phyloP scores from a whole-genome alignment of 1,140 invertebrate genomes.

The Solenopsis invicta region DNA sequence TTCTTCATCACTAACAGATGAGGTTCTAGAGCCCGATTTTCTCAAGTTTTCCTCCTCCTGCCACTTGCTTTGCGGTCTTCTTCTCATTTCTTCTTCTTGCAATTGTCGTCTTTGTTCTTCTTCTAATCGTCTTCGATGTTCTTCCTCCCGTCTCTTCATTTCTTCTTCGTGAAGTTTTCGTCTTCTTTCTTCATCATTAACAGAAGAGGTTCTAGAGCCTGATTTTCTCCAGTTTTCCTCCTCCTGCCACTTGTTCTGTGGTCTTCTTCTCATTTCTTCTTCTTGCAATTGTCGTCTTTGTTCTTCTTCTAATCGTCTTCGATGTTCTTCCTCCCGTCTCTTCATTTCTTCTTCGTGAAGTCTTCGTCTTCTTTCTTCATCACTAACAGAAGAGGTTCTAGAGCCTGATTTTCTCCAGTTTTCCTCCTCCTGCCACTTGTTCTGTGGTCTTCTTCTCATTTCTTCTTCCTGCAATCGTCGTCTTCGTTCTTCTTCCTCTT shows the following conservation, averaged over 20 bases:
- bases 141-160: conserved; percentile 12
- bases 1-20: background rate
- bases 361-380: conserved; percentile 8
- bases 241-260: no score
- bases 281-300: conserved; percentile 29
- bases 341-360: conserved; percentile 10
- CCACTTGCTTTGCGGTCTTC: no score
- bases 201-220: background rate
- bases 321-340: background rate
- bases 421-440: background rate
- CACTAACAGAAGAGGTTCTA: background rate
- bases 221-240: background rate
- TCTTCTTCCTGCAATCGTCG: conserved; percentile 38
- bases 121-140: conserved; percentile 1
- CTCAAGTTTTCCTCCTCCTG: no score
- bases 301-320: conserved; percentile 1
- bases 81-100: no score
- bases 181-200: conserved; percentile 1
- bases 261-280: no score
- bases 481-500: conserved; percentile 40
- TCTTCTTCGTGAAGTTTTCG: background rate
- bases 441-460: background rate
- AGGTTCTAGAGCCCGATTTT: background rate
- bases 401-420: background rate
- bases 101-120: no score